Percentiles rank a stretch among this genome's conserved stretches.
Evolutionary conservation across 2,113 vertebrate genomes (phyloP).

Genomic region (Coryphaenoides rupestris): DNA sequence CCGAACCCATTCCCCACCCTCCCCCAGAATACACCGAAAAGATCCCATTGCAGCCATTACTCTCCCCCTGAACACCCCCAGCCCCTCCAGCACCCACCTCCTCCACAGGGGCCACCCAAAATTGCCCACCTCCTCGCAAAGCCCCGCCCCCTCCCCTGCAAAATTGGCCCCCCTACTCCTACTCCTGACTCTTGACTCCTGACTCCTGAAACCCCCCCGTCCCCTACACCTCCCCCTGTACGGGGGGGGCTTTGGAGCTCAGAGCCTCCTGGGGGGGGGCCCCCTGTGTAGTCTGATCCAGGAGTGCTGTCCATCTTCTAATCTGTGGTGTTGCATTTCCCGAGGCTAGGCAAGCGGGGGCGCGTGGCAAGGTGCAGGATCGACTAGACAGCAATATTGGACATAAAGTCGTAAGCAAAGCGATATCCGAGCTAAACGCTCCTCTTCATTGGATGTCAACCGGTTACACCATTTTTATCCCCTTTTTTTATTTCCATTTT

Average conservation of each 20-base stretch:
- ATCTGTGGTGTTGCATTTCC: slow-evolving; percentile 99
- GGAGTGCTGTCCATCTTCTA: slow-evolving; percentile 87
- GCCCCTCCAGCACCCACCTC: too few relatives aligned
- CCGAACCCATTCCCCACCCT: too few relatives aligned
- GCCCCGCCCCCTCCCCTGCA: too few relatives aligned
- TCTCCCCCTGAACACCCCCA: too few relatives aligned
- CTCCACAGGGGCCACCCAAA: too few relatives aligned
- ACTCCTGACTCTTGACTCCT: too few relatives aligned
- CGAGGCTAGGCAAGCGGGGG: slow-evolving; percentile 99
- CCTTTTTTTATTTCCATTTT: slow-evolving; percentile 5
- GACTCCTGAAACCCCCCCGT: slow-evolving; percentile 9
- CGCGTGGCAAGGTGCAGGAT: slow-evolving; percentile 99
- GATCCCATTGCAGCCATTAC: too few relatives aligned
- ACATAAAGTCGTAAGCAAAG: slow-evolving; percentile 99
- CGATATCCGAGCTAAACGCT: slow-evolving; percentile 84
- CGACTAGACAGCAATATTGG: slow-evolving; percentile 99
- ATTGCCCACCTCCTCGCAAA: too few relatives aligned
- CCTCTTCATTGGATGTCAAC: slow-evolving; percentile 86
- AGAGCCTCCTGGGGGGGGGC: too few relatives aligned
- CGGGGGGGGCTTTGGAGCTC: too few relatives aligned
- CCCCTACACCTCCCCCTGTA: slow-evolving; percentile 65
- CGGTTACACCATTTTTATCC: slow-evolving; percentile 72
- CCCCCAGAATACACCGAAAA: too few relatives aligned
- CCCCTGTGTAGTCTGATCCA: slow-evolving; percentile 70
- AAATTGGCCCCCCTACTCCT: neutral